Evolutionary conservation across 1,140 invertebrate genomes (phyloP).

Genomic region (Marisa cornuarietis): DNA sequence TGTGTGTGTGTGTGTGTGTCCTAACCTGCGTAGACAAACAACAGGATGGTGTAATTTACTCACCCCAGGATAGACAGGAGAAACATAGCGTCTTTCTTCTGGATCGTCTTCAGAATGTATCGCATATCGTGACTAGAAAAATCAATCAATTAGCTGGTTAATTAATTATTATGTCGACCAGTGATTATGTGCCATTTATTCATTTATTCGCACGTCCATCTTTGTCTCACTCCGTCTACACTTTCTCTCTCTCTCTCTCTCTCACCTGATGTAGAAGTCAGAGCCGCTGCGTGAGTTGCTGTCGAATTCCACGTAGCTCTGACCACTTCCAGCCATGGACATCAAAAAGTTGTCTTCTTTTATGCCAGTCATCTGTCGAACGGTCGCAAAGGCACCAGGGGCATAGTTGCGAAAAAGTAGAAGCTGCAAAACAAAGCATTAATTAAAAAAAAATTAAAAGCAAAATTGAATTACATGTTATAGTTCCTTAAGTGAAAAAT

Average conservation of each 20-base stretch:
- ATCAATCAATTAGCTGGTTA: not conserved
- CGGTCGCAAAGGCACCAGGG: too few relatives aligned
- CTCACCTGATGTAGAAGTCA: too few relatives aligned
- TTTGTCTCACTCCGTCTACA: too few relatives aligned
- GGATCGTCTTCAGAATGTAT: not conserved
- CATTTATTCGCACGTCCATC: not conserved
- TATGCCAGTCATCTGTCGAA: not conserved
- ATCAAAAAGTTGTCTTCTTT: not conserved
- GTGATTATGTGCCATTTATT: not conserved
- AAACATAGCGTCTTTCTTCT: not conserved
- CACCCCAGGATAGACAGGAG: too few relatives aligned
- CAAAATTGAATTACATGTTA: too few relatives aligned
- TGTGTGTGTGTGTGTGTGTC: conserved; percentile 2
- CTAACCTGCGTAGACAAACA: not conserved
- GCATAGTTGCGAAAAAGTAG: not conserved
- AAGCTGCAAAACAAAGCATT: not conserved
- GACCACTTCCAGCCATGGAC: too few relatives aligned
- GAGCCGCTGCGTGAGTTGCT: too few relatives aligned
- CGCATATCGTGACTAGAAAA: not conserved
- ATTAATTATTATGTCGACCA: not conserved
- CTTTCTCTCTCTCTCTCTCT: too few relatives aligned
- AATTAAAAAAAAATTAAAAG: too few relatives aligned
- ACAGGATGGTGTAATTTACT: too few relatives aligned
- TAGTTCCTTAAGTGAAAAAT: too few relatives aligned
- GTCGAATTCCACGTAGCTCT: too few relatives aligned